Evolutionary conservation across 2,113 vertebrate species (phyloP).

Genomic region (Lutjanus erythropterus): DNA sequence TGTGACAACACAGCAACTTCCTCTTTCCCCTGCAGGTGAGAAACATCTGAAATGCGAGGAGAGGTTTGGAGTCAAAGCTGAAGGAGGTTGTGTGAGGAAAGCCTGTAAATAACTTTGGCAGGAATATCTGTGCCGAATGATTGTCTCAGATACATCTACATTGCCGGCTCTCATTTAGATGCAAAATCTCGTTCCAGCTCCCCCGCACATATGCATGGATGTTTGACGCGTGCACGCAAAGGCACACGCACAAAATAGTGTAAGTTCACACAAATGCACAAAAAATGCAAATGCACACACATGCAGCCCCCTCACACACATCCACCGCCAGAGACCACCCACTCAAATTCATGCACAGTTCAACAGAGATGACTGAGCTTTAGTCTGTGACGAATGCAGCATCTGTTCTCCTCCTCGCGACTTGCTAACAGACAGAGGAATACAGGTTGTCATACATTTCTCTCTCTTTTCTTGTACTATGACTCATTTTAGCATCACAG

Average conservation of each 20-base stretch:
- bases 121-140: conserved; percentile 12
- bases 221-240: conserved; percentile 2
- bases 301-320: conserved; percentile 34
- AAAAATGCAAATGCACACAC: background rate
- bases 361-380: conserved; percentile 42
- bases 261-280: background rate
- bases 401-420: conserved; percentile 47
- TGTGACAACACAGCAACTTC: background rate
- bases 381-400: conserved; percentile 55
- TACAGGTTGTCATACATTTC: background rate
- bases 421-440: conserved; percentile 28
- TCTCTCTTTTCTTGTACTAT: background rate
- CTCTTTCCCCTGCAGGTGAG: background rate
- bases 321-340: conserved; percentile 61
- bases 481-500: conserved; percentile 44
- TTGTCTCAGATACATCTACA: background rate
- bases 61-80: background rate
- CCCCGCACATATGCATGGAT: conserved; percentile 33
- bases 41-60: background rate
- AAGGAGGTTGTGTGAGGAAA: background rate
- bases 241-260: conserved; percentile 11
- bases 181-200: conserved; percentile 25
- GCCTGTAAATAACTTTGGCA: conserved; percentile 30
- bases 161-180: conserved; percentile 10
- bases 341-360: conserved; percentile 54